Evolutionary conservation across 2,113 vertebrate genomes (phyloP).

Genomic region (Malurus alboscapulatus): DNA sequence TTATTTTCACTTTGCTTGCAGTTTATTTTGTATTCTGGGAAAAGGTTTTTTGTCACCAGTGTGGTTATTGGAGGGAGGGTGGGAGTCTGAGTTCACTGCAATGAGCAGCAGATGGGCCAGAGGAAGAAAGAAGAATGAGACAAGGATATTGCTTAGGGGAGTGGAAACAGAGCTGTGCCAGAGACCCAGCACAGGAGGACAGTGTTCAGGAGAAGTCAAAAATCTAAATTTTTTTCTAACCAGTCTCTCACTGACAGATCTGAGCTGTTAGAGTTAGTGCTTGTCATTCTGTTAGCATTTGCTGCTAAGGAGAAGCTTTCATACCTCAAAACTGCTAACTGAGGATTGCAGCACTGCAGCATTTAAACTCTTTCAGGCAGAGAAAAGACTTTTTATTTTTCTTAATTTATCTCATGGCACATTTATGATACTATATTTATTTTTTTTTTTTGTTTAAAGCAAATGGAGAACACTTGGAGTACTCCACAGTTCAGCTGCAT

Average conservation of each 20-base stretch:
- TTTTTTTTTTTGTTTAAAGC: background rate
- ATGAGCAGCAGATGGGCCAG: background rate
- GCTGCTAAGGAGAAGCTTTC: background rate
- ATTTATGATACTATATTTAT: background rate
- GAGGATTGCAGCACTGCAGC: background rate
- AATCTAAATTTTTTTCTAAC: background rate
- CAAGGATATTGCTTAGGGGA: background rate
- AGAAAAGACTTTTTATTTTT: background rate
- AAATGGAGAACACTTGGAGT: background rate
- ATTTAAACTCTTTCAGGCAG: background rate
- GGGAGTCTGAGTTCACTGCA: background rate
- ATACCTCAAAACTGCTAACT: background rate
- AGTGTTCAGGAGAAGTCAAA: background rate
- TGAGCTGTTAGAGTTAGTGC: background rate
- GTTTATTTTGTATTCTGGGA: background rate
- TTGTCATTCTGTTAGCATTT: background rate
- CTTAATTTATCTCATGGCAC: background rate
- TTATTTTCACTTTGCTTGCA: background rate
- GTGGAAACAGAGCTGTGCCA: background rate
- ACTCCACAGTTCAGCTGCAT: background rate
- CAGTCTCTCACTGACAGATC: background rate
- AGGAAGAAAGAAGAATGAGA: background rate
- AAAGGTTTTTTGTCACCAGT: accelerated
- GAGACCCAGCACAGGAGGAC: background rate
- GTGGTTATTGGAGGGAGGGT: background rate